Evolutionary conservation across 2,113 vertebrate species (phyloP).

Genomic region (Cephalopholis sonnerati): DNA sequence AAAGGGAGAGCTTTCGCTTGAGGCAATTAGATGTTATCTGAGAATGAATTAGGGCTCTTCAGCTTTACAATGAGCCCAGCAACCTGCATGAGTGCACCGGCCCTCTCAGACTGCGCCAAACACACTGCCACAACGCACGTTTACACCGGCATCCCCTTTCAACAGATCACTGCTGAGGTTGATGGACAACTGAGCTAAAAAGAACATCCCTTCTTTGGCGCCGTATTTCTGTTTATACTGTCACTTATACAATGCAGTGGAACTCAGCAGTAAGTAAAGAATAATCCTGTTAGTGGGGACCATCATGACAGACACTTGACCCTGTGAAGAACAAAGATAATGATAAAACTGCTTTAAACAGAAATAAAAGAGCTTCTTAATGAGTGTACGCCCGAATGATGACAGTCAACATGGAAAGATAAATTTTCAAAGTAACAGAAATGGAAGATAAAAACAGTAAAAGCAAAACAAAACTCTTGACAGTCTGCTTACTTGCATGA

Average conservation of each 20-base stretch:
- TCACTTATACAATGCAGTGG: slow-evolving; percentile 7
- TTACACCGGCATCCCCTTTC: slow-evolving; percentile 37
- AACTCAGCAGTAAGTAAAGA: background rate
- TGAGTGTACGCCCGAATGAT: background rate
- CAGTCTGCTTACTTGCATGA: background rate
- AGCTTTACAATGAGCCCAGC: slow-evolving; percentile 71
- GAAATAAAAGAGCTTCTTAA: background rate
- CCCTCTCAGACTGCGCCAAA: slow-evolving; percentile 27
- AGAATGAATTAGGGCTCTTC: slow-evolving; percentile 73
- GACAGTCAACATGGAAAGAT: background rate
- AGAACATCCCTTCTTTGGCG: background rate
- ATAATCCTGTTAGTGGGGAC: background rate
- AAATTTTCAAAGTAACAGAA: background rate
- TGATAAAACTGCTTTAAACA: background rate
- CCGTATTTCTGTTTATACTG: slow-evolving; percentile 37
- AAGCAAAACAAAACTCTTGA: background rate
- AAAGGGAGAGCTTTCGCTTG: slow-evolving; percentile 72
- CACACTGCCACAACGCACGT: slow-evolving; percentile 42
- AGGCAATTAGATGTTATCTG: slow-evolving; percentile 85
- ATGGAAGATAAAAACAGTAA: background rate
- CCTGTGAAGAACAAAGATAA: background rate
- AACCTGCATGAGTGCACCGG: slow-evolving; percentile 28
- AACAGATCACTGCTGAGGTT: slow-evolving; percentile 34
- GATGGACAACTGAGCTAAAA: slow-evolving; percentile 33
- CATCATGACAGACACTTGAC: background rate